Base-by-base conservation (phyloP, 2,113 vertebrate species). In the Hippocampus abdominalis region DNA sequence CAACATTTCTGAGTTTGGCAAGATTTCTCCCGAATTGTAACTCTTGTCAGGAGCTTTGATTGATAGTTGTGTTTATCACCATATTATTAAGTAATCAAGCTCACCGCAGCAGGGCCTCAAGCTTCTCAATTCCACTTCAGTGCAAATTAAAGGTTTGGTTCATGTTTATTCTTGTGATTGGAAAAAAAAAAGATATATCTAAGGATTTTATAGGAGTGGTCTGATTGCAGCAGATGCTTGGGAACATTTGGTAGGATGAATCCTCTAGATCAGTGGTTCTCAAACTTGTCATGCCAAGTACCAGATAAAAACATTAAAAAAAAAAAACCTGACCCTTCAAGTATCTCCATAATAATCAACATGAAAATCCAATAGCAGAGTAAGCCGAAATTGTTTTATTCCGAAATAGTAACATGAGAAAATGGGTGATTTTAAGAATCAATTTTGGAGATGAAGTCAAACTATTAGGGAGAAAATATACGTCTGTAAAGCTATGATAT, bases 71-170 rank as follows among this genome's bases (percentile, higher is more conserved):
- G 85, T 90, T 91, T 87, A 91, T 91, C 88, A 91, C 81, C 84
- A 78, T 93, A 85, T 92, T 91, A 92, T 92, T 91, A 92, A 91
- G 88, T 87, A 91, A 91, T 92, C 91, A 92, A 83, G 80, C 77
- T 80, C 74, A 85, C 88, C 89, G 73, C 90, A 89, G 86, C 84
- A 70, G 74, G 74, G 77, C 77, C 83, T 84, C 73, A 80, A 90
- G 76, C 79, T 87, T 84, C 90, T 91, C 90, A 88, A 91, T 90
- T 91, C 87, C 70, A 84, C 74, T 81, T 85, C 81, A 86, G 73
- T 81, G 75, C 84, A 89, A 91, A 92, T 92, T 90, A 92, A 90
- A 89, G 87, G 76, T 86, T 86, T 86, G 75, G 64, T 63, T 42
- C 82, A 68, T 84, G 88, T 90, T 91, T 91, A 85, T 87, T 90